Conservation (phyloP, 2,113 vertebrate species). For the Centropus unirufus region DNA sequence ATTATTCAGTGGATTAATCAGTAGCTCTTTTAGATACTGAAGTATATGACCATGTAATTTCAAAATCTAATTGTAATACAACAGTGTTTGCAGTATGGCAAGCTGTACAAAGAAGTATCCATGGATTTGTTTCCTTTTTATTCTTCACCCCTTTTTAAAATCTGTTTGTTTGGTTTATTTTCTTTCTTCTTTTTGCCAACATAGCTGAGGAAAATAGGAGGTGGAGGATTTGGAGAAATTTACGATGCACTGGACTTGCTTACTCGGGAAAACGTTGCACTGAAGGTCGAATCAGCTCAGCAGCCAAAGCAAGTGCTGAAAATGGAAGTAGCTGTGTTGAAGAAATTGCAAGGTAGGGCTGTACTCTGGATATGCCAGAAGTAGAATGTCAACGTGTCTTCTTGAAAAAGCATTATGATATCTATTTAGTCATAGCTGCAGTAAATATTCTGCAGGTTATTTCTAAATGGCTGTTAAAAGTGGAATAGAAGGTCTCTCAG, state of each 20-base stretch:
- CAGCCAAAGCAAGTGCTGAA: constrained; percentile 99
- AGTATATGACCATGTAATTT: neutral
- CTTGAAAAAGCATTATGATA: neutral
- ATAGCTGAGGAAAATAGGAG: constrained; percentile 97
- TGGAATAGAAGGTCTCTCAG: neutral
- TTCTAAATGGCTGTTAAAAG: neutral
- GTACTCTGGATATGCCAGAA: neutral
- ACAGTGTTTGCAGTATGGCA: neutral
- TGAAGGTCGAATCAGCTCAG: constrained; percentile 98
- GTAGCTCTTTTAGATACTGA: neutral
- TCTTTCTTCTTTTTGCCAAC: neutral
- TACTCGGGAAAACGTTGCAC: constrained; percentile 91
- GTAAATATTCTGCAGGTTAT: neutral
- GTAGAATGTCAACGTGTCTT: neutral
- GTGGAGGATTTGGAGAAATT: constrained; percentile 98
- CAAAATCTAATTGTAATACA: neutral
- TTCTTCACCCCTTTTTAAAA: neutral
- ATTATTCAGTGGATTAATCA: neutral
- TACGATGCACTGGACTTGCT: constrained; percentile 96
- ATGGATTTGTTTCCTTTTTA: constrained; percentile 14
- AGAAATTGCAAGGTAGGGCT: constrained; percentile 95
- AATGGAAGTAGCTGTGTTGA: constrained; percentile 98
- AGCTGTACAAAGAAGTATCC: neutral
- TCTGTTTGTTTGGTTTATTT: neutral
- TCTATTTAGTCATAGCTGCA: neutral